phyloP scores from a whole-genome alignment of 2,888 invertebrate genomes.

The Kryphioiulus occultus region DNA sequence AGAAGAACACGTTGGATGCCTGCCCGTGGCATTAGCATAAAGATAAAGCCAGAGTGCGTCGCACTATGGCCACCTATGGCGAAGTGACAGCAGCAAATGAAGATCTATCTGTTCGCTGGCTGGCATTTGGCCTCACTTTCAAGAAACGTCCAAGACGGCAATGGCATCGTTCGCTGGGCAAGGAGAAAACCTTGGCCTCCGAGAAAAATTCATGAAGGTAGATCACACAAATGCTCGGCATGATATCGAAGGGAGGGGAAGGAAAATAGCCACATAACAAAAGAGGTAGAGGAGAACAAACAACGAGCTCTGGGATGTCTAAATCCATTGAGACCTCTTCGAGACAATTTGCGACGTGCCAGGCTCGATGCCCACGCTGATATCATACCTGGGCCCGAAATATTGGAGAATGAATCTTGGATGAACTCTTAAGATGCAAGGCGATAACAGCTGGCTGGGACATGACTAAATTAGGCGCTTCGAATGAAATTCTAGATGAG shows the following conservation, averaged over 20 bases:
- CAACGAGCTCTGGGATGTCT: constrained; percentile 27
- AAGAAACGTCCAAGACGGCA: neutral
- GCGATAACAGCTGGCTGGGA: neutral
- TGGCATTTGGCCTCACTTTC: constrained; percentile 46
- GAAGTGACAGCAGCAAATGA: constrained; percentile 48
- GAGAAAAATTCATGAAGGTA: constrained; percentile 44
- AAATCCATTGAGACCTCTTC: constrained; percentile 37
- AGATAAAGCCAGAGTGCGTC: constrained; percentile 45
- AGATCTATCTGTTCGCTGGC: constrained; percentile 44
- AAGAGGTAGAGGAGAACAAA: constrained; percentile 40
- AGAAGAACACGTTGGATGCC: neutral
- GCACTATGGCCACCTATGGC: constrained; percentile 48
- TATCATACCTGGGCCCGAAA: constrained; percentile 1
- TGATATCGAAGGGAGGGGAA: neutral
- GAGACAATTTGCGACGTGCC: constrained; percentile 41
- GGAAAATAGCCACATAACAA: neutral
- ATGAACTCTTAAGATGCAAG: neutral
- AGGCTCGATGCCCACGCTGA: neutral
- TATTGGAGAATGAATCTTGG: neutral
- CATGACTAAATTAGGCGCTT: neutral
- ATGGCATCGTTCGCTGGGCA: neutral
- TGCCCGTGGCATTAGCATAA: constrained; percentile 42
- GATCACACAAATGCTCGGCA: constrained; percentile 43
- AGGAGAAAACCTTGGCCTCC: constrained; percentile 11
- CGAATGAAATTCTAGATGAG: neutral